phyloP scores from a whole-genome alignment of 2,888 invertebrate species.

The Agapostemon virescens region DNA sequence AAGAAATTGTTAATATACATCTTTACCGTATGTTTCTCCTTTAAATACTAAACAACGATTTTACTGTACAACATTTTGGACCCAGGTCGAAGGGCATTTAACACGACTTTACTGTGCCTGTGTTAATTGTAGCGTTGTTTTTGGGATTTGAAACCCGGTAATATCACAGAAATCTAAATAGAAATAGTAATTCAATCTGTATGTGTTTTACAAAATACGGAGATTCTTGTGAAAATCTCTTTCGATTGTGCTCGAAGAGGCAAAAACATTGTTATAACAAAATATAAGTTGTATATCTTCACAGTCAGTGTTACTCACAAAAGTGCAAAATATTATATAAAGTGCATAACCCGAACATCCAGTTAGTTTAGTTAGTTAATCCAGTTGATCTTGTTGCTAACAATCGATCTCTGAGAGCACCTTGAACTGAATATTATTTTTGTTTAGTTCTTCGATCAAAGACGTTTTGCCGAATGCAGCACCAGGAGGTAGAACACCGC shows the following conservation, averaged over 20 bases:
- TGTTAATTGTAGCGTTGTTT: not conserved
- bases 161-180: not conserved
- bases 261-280: constrained; percentile 35
- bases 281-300: constrained; percentile 35
- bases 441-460: constrained; percentile 87
- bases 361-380: constrained; percentile 25
- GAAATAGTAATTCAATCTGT: not conserved
- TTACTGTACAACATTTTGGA: too few relatives aligned
- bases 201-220: constrained; percentile 22
- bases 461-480: constrained; percentile 92
- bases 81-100: too few relatives aligned
- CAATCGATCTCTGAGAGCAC: constrained; percentile 79
- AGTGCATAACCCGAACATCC: too few relatives aligned
- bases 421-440: constrained; percentile 88
- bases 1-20: constrained; percentile 30
- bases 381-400: not conserved
- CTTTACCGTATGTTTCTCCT: not conserved
- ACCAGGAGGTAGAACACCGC: constrained; percentile 93
- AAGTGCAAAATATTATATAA: constrained; percentile 38
- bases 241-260: not conserved
- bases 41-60: constrained; percentile 25
- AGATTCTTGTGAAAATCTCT: not conserved
- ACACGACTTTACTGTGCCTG: too few relatives aligned
- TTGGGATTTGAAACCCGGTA: not conserved
- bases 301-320: constrained; percentile 23